phyloP scores from a whole-genome alignment of 2,113 vertebrate genomes.

The Prochilodus magdalenae region DNA sequence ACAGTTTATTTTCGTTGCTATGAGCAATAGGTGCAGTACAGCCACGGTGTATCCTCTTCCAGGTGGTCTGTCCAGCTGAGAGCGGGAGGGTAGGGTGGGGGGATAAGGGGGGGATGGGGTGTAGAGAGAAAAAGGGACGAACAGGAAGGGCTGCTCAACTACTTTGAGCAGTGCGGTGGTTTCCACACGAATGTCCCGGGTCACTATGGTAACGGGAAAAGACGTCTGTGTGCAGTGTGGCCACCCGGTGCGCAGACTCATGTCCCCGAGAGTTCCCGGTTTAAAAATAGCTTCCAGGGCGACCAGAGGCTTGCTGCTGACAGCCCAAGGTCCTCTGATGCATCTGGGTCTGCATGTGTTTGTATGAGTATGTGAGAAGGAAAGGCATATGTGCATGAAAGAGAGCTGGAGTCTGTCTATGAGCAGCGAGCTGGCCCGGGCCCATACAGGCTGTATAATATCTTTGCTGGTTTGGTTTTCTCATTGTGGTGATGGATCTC shows the following conservation, averaged over 20 bases:
- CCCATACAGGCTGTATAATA: constrained; percentile 57
- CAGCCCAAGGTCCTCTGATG: constrained; percentile 61
- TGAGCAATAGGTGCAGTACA: constrained; percentile 15
- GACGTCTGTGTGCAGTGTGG: constrained; percentile 30
- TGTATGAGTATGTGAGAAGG: constrained; percentile 14
- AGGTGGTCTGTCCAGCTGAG: constrained; percentile 25
- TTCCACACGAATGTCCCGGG: constrained; percentile 40
- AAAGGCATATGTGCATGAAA: constrained; percentile 52
- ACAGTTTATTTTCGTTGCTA: constrained; percentile 18
- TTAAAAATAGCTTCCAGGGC: constrained; percentile 63
- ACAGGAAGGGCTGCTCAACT: constrained; percentile 51
- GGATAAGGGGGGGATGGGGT: neutral
- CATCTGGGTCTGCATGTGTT: constrained; percentile 48
- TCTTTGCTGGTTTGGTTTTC: constrained; percentile 67
- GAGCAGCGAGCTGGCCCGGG: constrained; percentile 37
- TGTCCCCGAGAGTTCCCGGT: constrained; percentile 54
- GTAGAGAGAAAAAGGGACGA: constrained; percentile 26
- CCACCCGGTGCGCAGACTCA: neutral
- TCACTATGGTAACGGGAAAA: constrained; percentile 14
- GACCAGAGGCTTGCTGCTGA: constrained; percentile 52
- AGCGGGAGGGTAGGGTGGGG: neutral
- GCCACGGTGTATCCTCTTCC: constrained; percentile 26
- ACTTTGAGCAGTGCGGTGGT: constrained; percentile 47
- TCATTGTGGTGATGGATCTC: constrained; percentile 63
- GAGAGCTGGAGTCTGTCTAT: constrained; percentile 18